phyloP scores from a whole-genome alignment of 1,140 invertebrate species.

The Paraescarpia echinospica region DNA sequence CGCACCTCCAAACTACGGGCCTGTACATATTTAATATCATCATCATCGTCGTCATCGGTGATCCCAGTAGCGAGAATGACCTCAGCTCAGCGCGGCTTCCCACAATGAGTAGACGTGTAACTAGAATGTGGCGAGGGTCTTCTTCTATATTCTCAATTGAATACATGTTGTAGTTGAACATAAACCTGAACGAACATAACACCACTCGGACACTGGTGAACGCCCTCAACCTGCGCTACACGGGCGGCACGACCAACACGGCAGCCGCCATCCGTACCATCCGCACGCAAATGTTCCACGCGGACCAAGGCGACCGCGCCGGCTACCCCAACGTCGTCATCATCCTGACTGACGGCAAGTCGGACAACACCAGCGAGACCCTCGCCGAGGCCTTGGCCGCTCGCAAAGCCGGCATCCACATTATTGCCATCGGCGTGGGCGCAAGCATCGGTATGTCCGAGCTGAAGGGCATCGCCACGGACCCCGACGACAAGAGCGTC shows the following conservation, averaged over 20 bases:
- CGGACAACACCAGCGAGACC: conserved; percentile 31
- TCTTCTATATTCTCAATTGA: too few species aligned
- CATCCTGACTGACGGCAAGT: conserved; percentile 24
- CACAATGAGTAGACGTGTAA: too few species aligned
- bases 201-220: conserved; percentile 19
- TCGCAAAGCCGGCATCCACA: conserved; percentile 38
- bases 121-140: too few species aligned
- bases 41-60: too few species aligned
- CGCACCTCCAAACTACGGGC: too few species aligned
- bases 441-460: conserved; percentile 15
- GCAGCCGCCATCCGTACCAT: conserved; percentile 23
- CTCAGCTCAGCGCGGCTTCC: too few species aligned
- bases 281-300: conserved; percentile 20
- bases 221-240: conserved; percentile 29
- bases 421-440: conserved; percentile 43
- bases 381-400: conserved; percentile 33
- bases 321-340: conserved; percentile 27
- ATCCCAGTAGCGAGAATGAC: too few species aligned
- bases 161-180: conserved; percentile 22
- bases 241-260: conserved; percentile 29
- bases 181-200: conserved; percentile 25
- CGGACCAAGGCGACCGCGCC: conserved; percentile 16
- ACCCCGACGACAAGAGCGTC: conserved; percentile 19
- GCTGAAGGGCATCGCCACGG: conserved; percentile 19
- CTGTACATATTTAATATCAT: too few species aligned